Conservation (phyloP, 1,140 invertebrate species). For the Microplitis mediator region DNA sequence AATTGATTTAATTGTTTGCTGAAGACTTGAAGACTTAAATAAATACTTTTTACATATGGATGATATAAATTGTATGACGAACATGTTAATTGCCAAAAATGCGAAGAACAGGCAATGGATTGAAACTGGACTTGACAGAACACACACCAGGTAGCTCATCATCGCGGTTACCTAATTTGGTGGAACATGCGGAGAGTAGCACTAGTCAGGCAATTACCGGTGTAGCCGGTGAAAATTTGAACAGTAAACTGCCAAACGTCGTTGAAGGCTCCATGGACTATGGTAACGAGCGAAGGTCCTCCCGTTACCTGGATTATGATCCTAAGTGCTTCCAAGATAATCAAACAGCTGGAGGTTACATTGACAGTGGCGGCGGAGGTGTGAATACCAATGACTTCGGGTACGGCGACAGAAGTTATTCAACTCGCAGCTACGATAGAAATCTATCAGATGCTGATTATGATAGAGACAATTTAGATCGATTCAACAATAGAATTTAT, state of each 20-base stretch:
- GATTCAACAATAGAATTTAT: conserved; percentile 56
- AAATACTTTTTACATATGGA: neutral
- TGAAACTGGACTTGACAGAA: conserved; percentile 60
- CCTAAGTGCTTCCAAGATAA: conserved; percentile 43
- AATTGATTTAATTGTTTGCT: neutral
- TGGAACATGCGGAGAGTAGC: conserved; percentile 57
- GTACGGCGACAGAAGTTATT: conserved; percentile 41
- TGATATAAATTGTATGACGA: conserved; percentile 34
- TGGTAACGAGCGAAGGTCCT: conserved; percentile 64
- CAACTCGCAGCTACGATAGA: conserved; percentile 47
- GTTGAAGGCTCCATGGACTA: conserved; percentile 68
- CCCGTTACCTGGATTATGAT: conserved; percentile 58
- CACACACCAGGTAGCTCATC: conserved; percentile 60
- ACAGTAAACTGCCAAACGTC: conserved; percentile 60
- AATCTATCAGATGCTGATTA: conserved; percentile 37
- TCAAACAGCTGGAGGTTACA: conserved; percentile 32
- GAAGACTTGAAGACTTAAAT: neutral
- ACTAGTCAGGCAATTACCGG: conserved; percentile 36
- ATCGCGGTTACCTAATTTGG: conserved; percentile 54
- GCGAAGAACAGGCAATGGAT: conserved; percentile 57
- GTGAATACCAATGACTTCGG: conserved; percentile 5
- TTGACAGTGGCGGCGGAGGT: conserved; percentile 20
- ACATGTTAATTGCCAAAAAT: conserved; percentile 59
- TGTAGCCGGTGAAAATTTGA: conserved; percentile 57
- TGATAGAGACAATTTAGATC: conserved; percentile 48